A percentile compares a stretch with the other conserved stretches of the same genome.
phyloP scores from a whole-genome alignment of 2,113 vertebrate species.

The Pelecanoides urinatrix region DNA sequence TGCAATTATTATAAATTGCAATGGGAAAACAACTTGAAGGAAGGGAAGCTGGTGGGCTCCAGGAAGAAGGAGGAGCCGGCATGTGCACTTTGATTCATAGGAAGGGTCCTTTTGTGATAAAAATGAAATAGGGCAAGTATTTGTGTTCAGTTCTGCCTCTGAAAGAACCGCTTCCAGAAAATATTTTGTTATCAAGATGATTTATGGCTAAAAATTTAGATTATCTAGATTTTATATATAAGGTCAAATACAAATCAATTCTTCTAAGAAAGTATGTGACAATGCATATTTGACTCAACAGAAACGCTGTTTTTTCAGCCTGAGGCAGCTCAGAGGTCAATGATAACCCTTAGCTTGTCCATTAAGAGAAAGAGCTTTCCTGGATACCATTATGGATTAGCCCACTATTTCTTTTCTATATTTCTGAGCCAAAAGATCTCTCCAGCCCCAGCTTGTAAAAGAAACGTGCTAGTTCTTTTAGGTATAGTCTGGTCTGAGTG shows the following conservation, averaged over 20 bases:
- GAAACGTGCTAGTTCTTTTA: background rate
- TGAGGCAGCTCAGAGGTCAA: background rate
- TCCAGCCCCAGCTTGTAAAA: background rate
- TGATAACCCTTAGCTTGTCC: background rate
- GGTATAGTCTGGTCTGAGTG: background rate
- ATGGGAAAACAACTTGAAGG: constrained; percentile 10
- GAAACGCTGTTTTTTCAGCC: background rate
- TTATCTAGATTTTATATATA: background rate
- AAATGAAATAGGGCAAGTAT: background rate
- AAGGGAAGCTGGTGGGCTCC: background rate
- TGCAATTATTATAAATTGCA: constrained; percentile 17
- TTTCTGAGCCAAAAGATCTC: background rate
- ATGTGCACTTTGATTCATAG: background rate
- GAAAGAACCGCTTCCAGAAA: background rate
- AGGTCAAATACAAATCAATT: background rate
- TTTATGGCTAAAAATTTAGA: background rate
- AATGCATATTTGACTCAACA: background rate
- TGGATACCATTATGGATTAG: background rate
- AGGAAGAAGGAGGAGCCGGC: background rate
- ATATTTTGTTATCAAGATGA: background rate
- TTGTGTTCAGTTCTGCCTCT: background rate
- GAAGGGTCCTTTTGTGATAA: background rate
- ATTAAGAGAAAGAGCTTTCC: background rate
- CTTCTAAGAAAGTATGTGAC: background rate
- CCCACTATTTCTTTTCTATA: background rate